Evolutionary conservation across 2,797 vertebrate genomes (phyloP).

Genomic region (Pygocentrus nattereri): DNA sequence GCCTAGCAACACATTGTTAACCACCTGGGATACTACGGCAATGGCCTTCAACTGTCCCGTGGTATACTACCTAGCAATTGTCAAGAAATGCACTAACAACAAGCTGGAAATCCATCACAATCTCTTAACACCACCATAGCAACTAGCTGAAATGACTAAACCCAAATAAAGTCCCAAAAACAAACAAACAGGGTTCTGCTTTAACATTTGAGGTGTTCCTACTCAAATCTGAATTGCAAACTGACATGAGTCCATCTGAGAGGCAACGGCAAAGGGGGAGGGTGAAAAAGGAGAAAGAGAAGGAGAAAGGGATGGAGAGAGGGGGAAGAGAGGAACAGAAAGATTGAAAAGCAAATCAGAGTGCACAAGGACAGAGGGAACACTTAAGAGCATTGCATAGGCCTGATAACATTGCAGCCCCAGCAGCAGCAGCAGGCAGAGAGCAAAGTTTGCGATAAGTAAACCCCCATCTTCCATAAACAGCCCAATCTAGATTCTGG

Average conservation of each 20-base stretch:
- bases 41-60: too few species aligned
- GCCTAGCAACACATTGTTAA: too few species aligned
- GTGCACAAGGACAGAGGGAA: constrained; percentile 35
- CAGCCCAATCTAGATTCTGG: not conserved
- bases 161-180: too few species aligned
- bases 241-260: not conserved
- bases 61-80: too few species aligned
- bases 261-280: constrained; percentile 50
- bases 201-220: too few species aligned
- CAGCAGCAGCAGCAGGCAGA: not conserved
- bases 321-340: constrained; percentile 46
- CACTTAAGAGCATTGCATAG: constrained; percentile 28
- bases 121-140: too few species aligned
- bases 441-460: constrained; percentile 29
- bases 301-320: constrained; percentile 46
- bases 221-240: constrained; percentile 61
- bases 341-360: constrained; percentile 51
- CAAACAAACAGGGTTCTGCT: too few species aligned
- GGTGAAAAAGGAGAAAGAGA: constrained; percentile 7
- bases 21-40: too few species aligned
- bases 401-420: constrained; percentile 29
- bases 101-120: too few species aligned
- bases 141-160: too few species aligned
- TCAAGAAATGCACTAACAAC: too few species aligned
- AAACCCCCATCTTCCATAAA: constrained; percentile 25